Percentiles rank a stretch among this genome's conserved stretches.
Evolutionary conservation across 1,140 invertebrate species (phyloP).

Genomic region (Caenorhabditis brenneri): DNA sequence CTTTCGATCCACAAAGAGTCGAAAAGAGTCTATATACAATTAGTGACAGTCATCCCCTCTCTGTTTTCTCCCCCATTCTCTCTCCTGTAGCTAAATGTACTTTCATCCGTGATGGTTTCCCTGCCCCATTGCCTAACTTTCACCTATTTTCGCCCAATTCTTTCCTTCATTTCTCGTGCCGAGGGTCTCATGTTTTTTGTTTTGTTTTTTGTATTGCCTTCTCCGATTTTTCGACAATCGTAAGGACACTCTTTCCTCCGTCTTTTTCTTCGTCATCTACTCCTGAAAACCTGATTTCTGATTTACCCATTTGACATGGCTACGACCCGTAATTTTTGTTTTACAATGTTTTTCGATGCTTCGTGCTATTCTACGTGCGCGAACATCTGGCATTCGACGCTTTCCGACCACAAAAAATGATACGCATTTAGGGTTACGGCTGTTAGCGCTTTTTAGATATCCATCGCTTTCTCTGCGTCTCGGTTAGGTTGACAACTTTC

Average conservation of each 20-base stretch:
- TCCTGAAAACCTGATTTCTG: conserved; percentile 37
- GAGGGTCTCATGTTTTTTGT: background rate
- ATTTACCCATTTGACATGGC: background rate
- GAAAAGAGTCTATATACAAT: background rate
- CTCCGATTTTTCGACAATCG: conserved; percentile 36
- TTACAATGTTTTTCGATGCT: background rate
- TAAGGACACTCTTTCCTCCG: conserved; percentile 6
- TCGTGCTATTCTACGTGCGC: background rate
- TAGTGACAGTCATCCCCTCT: conserved; percentile 6
- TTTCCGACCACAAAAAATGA: conserved; percentile 9
- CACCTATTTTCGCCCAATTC: conserved; percentile 34
- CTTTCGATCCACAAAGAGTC: background rate
- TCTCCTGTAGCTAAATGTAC: background rate
- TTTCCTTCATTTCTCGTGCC: conserved; percentile 32
- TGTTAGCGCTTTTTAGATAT: background rate
- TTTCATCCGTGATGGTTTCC: conserved; percentile 40
- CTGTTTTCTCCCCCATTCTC: background rate
- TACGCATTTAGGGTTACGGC: background rate
- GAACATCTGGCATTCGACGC: background rate
- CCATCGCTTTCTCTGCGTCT: background rate
- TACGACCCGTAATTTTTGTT: background rate
- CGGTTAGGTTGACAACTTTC: background rate
- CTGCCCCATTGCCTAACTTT: conserved; percentile 34
- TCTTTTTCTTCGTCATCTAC: background rate
- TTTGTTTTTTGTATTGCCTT: background rate